A percentile compares a stretch with the other conserved stretches of the same genome.
Evolutionary conservation across 2,113 vertebrate genomes (phyloP).

Genomic region (Ciconia stormi): DNA sequence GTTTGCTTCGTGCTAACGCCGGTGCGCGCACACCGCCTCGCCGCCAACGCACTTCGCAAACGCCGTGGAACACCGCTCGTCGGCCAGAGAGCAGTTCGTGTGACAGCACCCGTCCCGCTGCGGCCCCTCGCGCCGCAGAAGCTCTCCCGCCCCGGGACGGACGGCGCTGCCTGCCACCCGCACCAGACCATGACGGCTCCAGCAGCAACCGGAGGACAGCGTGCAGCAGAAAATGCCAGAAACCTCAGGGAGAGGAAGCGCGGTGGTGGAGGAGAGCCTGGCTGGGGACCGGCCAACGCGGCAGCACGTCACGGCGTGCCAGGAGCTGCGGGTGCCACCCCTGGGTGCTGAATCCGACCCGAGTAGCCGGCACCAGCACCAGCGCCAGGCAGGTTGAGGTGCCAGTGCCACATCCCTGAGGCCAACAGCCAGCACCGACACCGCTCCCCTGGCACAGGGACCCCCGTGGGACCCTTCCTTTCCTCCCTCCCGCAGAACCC

Average conservation of each 20-base stretch:
- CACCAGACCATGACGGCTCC: accelerated
- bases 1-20: neutral
- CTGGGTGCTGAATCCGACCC: neutral
- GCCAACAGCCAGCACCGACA: neutral
- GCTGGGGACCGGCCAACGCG: neutral
- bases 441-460: accelerated
- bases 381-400: neutral
- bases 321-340: accelerated
- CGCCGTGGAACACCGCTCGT: accelerated
- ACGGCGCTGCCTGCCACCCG: neutral
- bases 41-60: accelerated
- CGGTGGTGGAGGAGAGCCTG: neutral
- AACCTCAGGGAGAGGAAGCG: neutral
- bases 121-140: neutral
- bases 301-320: accelerated
- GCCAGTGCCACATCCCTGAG: neutral
- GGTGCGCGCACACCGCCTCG: neutral
- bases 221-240: accelerated
- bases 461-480: neutral
- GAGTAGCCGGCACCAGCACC: neutral
- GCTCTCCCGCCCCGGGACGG: accelerated
- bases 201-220: neutral
- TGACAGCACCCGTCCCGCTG: accelerated
- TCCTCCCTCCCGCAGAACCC: neutral
- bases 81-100: accelerated